A percentile compares a stretch with the other conserved stretches of the same genome.
Evolutionary conservation across 2,797 vertebrate species (phyloP).

Genomic region (Acanthurus lineatus): DNA sequence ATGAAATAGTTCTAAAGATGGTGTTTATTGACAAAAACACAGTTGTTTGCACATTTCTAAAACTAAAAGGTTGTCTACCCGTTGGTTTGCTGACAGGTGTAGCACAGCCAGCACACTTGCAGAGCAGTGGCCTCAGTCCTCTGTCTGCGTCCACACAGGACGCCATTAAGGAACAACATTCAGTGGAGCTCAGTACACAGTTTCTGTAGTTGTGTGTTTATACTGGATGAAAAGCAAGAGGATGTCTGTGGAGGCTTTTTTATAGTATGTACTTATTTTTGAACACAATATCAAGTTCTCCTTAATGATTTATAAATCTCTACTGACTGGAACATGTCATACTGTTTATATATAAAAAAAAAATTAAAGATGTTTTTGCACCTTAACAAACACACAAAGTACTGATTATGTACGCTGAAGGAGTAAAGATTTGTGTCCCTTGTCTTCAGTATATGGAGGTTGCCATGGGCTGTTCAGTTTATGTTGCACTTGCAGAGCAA

Average conservation of each 20-base stretch:
- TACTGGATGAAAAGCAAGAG: not conserved
- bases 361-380: no score
- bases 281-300: not conserved
- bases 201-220: not conserved
- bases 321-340: no score
- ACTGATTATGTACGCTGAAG: not conserved
- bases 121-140: no score
- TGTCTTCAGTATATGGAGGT: not conserved
- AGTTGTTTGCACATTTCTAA: not conserved
- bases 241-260: no score
- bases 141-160: not conserved
- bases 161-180: not conserved
- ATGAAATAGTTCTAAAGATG: not conserved
- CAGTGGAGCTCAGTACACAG: not conserved
- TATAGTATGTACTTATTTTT: not conserved
- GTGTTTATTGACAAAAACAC: not conserved
- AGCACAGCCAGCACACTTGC: no score
- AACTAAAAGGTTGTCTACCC: not conserved
- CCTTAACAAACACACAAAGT: no score
- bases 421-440: not conserved
- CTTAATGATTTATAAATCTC: no score
- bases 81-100: not conserved
- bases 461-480: not conserved
- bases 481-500: not conserved
- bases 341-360: no score